Base-by-base conservation (phyloP, 2,888 invertebrate genomes). In the Agrotis clavis region DNA sequence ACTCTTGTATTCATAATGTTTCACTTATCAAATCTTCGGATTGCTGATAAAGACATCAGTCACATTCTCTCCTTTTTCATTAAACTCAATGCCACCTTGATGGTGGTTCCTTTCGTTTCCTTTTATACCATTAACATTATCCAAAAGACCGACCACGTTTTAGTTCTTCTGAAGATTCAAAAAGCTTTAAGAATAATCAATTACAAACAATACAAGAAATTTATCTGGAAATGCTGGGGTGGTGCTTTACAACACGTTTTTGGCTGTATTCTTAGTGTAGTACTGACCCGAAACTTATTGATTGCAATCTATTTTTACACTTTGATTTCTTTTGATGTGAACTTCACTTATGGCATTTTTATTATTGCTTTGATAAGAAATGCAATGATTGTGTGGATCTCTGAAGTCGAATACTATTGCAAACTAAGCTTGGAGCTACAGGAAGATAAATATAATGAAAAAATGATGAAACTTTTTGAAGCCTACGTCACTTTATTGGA, bases 101-200 rank as follows among this genome's bases (percentile, higher is more conserved):
- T 60, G 1, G 35, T 61, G 13, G 25, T 60, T 9, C 71, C 71
- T 9, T 59, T 47, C 14, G 30, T 50, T 18, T 30, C 11, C 1
- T 72, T 65, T 35, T 74, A 45, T 18, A n/a, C 45, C 4, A 19
- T 65, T 11, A 74, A 72, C 1, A 18, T 61, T 11, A 30, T 61
- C 4, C 60, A 21, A 9, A 72, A 45, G 14, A 6, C 56, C 4
- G 54, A 72, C 30, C 60, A 74, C 4, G 45, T 74, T 13, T 19
- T 25, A 21, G 65, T 74, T 4, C 61, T 74, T 21, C n/a, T 74
- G 0, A 74, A 65, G 45, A 72, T 72, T 51, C 74, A 74, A 50
- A 61, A 72, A 30, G 74, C 60, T 14, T 74, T 65, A n/a, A 60
- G 30, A 30, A 16, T 56, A 1, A 21, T 74, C 13, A 16, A 65